Base-by-base conservation (phyloP, 37 sponge, comb jelly and placozoan species). In the Axinella damicornis region DNA sequence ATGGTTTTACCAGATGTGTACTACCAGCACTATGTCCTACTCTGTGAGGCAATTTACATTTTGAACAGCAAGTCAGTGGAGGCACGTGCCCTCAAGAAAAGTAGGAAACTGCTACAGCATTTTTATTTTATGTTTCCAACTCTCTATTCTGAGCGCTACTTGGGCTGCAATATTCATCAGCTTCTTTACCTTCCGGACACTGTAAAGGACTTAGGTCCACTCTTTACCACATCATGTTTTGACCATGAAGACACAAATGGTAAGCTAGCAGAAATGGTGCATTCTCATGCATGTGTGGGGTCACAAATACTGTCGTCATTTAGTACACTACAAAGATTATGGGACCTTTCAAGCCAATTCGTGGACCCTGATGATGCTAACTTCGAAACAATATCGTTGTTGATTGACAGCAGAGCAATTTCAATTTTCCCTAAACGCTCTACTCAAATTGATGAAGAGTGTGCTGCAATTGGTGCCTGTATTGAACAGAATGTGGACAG, bases 271-370 rank as follows among this genome's bases (percentile, higher is more conserved):
- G 28, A 67, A 67, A 67, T 67, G 68, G 33, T 67, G 12, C 28
- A 67, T 67, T 67, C 68, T 33, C 62, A 67, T 19, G 27, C 33
- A 30, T 67, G 46, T 46, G 46, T 46, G 46, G 46, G 46, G 46
- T 46, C 9, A 9, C 46, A 46, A 46, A 46, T 46, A 46, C 46
- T 18, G 33, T 27, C 12, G 14, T 33, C 68, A 31, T 67, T 67
- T 67, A 67, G 33, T 30, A 30, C 68, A 67, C 68, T 67, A 5
- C 68, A 67, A 67, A 67, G 68, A 33, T 33, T 67, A 30, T 67
- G 68, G 46, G 46, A 46, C 4, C 46, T 46, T 46, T 46, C 9
- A 46, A 46, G 9, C 46, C 46, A 46, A 9, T 46, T 12, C 9
- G 46, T 46, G 46, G 46, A 46, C 46, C 46, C 46, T 46, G 9